phyloP scores from a whole-genome alignment of 2,888 invertebrate genomes.

The Rosalia funebris region DNA sequence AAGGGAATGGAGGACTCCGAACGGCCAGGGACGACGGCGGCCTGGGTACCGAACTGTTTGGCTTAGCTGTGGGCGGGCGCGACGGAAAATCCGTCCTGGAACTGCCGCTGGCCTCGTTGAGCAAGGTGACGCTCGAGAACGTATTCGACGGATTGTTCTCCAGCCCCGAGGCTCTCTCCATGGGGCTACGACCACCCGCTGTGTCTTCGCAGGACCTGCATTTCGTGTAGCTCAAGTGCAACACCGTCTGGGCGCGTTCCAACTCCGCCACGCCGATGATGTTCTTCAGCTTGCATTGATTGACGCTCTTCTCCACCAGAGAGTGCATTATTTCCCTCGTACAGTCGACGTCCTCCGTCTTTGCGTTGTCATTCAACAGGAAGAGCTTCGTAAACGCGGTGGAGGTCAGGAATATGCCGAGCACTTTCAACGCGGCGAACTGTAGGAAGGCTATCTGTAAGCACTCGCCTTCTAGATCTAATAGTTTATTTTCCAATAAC shows the following conservation, averaged over 20 bases:
- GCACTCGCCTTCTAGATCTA: constrained; percentile 63
- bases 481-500: constrained; percentile 59
- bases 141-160: constrained; percentile 23
- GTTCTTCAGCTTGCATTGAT: constrained; percentile 63
- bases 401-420: constrained; percentile 66
- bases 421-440: constrained; percentile 68
- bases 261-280: constrained; percentile 64
- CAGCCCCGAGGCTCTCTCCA: not conserved
- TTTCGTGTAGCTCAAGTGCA: constrained; percentile 62
- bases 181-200: not conserved
- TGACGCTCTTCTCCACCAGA: constrained; percentile 64
- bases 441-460: constrained; percentile 67
- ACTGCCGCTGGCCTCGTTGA: constrained; percentile 3
- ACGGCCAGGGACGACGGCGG: constrained; percentile 55
- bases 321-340: constrained; percentile 61
- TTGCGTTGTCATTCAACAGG: constrained; percentile 63
- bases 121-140: constrained; percentile 19
- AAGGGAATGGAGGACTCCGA: constrained; percentile 43
- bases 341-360: constrained; percentile 39
- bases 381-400: constrained; percentile 68
- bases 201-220: constrained; percentile 55
- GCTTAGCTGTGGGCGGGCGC: constrained; percentile 7
- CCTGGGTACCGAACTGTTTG: constrained; percentile 39
- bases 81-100: constrained; percentile 1
- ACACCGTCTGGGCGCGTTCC: constrained; percentile 65